A percentile compares a stretch with the other conserved stretches of the same genome.
These are phyloP conservation scores for Steinernema carpocapsae DNA, from an alignment of 2,888 invertebrate species.

Conservation along the genomic window DNA sequence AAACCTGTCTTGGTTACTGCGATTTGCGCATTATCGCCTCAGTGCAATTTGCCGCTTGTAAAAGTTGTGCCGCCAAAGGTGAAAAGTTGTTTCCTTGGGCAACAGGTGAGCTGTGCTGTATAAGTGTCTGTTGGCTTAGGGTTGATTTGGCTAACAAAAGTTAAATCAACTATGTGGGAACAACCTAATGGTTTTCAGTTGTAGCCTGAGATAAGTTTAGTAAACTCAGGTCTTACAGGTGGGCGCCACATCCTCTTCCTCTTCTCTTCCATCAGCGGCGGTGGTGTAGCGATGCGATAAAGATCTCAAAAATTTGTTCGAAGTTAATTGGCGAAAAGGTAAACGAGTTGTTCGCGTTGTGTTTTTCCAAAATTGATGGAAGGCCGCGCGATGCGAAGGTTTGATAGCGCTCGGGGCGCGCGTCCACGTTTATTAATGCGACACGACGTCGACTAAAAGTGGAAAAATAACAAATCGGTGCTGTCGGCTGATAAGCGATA, in stretches of 20 bases:
- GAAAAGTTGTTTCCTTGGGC: background rate
- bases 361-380: slow-evolving; percentile 32
- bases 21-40: slow-evolving; percentile 1
- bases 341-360: slow-evolving; percentile 29
- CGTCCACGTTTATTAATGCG: slow-evolving; percentile 32
- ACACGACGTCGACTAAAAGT: slow-evolving; percentile 22
- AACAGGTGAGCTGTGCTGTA: too few relatives aligned
- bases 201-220: too few relatives aligned
- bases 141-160: too few relatives aligned
- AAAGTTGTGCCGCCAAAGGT: slow-evolving; percentile 19
- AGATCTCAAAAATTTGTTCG: slow-evolving; percentile 22
- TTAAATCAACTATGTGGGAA: too few relatives aligned
- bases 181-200: too few relatives aligned
- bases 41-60: background rate
- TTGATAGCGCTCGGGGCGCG: slow-evolving; percentile 5
- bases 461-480: slow-evolving; percentile 29
- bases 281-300: background rate
- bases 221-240: too few relatives aligned
- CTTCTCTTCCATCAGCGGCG: background rate
- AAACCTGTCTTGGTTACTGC: slow-evolving; percentile 3
- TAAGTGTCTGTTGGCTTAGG: too few relatives aligned
- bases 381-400: slow-evolving; percentile 4
- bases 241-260: too few relatives aligned
- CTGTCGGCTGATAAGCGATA: slow-evolving; percentile 19
- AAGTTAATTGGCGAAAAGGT: slow-evolving; percentile 26